phyloP scores from a whole-genome alignment of 2,113 vertebrate species.

The Boulengeromyrus knoepffleri region DNA sequence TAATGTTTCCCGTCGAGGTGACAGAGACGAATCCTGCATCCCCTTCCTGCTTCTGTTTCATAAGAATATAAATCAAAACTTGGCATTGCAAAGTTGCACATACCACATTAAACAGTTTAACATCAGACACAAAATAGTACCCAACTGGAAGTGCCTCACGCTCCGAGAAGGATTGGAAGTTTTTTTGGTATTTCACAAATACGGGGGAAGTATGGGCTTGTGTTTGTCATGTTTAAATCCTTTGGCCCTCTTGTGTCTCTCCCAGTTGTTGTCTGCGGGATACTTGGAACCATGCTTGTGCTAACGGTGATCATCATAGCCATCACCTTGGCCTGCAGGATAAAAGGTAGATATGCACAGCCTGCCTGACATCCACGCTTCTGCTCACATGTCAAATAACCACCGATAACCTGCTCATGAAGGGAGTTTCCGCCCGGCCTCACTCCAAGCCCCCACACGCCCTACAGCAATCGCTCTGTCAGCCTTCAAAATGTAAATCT shows the following conservation, averaged over 20 bases:
- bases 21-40: background rate
- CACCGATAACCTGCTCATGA: background rate
- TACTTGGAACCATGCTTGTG: background rate
- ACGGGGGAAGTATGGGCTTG: background rate
- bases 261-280: background rate
- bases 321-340: background rate
- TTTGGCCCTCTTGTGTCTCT: background rate
- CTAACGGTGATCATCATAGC: background rate
- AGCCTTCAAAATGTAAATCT: constrained; percentile 1
- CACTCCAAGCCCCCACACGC: background rate
- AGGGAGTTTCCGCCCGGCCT: background rate
- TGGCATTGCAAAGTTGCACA: background rate
- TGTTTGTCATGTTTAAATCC: background rate
- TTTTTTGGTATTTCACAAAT: background rate
- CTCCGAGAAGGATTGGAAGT: background rate
- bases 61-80: background rate
- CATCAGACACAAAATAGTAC: background rate
- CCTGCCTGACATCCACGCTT: background rate
- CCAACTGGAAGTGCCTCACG: background rate
- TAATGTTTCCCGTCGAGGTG: background rate
- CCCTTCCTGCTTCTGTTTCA: background rate
- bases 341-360: background rate
- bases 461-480: background rate
- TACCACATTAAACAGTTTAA: background rate
- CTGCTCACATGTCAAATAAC: background rate